phyloP scores from a whole-genome alignment of 2,113 vertebrate genomes.

The Rhegmatorhina hoffmannsi region DNA sequence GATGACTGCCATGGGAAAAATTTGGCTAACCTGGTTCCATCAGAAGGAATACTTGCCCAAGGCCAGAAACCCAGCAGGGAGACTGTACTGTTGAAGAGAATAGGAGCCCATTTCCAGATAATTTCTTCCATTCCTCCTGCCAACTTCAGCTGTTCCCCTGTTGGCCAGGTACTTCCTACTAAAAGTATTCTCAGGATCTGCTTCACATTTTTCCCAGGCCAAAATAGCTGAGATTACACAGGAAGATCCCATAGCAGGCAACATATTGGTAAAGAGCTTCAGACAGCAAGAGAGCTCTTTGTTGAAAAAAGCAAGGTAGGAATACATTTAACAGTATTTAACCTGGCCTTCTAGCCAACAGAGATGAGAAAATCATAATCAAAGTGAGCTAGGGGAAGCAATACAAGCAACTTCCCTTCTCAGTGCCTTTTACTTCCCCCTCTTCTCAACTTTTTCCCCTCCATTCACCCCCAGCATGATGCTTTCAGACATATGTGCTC shows the following conservation, averaged over 20 bases:
- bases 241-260: not conserved
- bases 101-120: not conserved
- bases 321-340: not conserved
- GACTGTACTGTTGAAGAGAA: not conserved
- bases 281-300: not conserved
- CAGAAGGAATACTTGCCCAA: slow-evolving; percentile 5
- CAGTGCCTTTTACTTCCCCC: not conserved
- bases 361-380: not conserved
- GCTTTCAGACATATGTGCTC: not conserved
- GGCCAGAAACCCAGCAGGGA: slow-evolving; percentile 14
- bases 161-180: slow-evolving; percentile 2
- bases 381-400: not conserved
- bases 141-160: not conserved
- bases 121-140: slow-evolving; percentile 1
- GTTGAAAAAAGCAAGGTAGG: not conserved
- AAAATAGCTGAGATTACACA: not conserved
- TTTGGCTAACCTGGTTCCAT: not conserved
- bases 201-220: not conserved
- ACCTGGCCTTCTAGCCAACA: not conserved
- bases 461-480: accelerated
- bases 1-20: slow-evolving; percentile 23
- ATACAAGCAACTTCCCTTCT: not conserved
- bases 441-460: not conserved
- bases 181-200: not conserved
- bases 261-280: not conserved